Conservation (phyloP, 37 sponge, comb jelly and placozoan genomes). For the Diacarnus erythraeanus region DNA sequence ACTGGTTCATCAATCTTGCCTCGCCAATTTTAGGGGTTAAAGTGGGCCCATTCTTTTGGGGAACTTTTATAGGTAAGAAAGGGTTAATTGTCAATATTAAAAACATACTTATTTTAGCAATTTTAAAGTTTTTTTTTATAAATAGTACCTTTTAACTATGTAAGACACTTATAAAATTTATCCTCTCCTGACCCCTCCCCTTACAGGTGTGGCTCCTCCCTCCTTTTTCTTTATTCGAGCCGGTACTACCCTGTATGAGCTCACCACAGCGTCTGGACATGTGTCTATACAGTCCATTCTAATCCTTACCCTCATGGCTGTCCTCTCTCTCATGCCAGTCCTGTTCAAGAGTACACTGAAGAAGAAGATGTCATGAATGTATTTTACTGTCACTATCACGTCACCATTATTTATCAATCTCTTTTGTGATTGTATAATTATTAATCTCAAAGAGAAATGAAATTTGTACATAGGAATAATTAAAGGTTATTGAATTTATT, state of each 20-base stretch:
- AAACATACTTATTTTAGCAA: background rate
- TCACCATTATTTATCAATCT: no score
- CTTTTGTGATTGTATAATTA: no score
- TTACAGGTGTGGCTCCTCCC: conserved; percentile 91
- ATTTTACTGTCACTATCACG: background rate
- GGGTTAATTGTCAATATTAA: background rate
- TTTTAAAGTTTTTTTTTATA: no score
- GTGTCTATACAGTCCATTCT: conserved; percentile 67
- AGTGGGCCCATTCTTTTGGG: conserved; percentile 80
- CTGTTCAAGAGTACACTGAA: conserved; percentile 44
- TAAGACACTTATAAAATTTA: no score
- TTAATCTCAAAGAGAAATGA: no score
- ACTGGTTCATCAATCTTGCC: conserved; percentile 97
- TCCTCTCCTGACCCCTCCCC: no score
- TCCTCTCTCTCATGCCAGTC: conserved; percentile 82
- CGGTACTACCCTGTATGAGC: conserved; percentile 86
- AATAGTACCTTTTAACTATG: no score
- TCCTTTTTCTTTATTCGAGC: conserved; percentile 88
- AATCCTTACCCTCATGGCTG: conserved; percentile 60
- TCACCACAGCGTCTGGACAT: conserved; percentile 84
- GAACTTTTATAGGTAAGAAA: conserved; percentile 87
- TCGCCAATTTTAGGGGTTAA: conserved; percentile 89
- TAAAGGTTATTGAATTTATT: no score
- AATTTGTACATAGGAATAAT: no score
- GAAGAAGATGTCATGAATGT: conserved; percentile 45